Base-by-base conservation (phyloP, 2,888 invertebrate species). In the Microplitis deprimator region DNA sequence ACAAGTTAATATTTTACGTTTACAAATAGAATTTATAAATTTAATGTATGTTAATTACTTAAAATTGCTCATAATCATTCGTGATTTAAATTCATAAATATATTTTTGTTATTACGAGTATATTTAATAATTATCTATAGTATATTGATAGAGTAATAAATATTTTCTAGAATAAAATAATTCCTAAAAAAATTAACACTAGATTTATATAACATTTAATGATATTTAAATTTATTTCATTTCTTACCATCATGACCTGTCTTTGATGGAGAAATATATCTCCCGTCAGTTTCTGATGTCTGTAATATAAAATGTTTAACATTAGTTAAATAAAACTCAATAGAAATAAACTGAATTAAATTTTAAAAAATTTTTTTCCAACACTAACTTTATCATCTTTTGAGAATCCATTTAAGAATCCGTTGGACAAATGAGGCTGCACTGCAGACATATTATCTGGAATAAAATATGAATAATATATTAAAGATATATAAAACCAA, bases 191-290 rank as follows among this genome's bases (percentile, higher is more conserved):
- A 29, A 29, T 3, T 29, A 29, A 29, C 29, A 29, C 29, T 29
- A 29, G 29, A 29, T 29, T 20, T 29, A 4, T 29, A 29, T 29
- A 29, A 29, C 29, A 29, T 29, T 29, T 29, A 29, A 29, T 4
- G 29, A 29, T 29, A 29, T 29, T 29, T 29, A 29, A 29, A 29
- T 29, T 29, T 29, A 29, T 69, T 69, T 20, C 13, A 73, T 79
- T 71, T 62, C 82, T 84, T 79, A 88, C 88, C 89, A 71, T 88
- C 86, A 1, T 85, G 75, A 41, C 87, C 89, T 7, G 87, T 88
- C 74, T 82, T 79, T 70, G 84, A 87, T 6, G 82, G 70, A 3
- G n/a, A 16, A 3, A 85, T 83, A 79, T 86, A 86, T 73, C 77
- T 76, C n/a, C 73, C 73, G 39, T 73, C 61, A 68, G 70, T 73